Percentiles rank a stretch among this genome's conserved stretches.
These are phyloP conservation scores for Latheticus oryzae DNA, from an alignment of 2,888 invertebrate species.

Conservation along the genomic window DNA sequence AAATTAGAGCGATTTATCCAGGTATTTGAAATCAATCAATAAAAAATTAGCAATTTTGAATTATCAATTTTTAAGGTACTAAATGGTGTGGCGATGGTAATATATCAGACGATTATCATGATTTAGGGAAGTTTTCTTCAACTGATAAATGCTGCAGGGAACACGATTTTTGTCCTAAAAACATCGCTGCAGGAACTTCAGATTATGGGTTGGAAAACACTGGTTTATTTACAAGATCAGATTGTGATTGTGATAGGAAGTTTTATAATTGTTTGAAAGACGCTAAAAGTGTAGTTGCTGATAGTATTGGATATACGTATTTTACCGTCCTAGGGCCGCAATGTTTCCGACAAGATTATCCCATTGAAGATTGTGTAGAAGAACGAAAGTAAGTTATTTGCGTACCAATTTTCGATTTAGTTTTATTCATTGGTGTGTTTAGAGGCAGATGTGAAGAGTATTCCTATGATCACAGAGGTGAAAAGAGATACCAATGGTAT, in stretches of 20 bases:
- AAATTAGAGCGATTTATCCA: conserved; percentile 24
- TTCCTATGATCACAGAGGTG: conserved; percentile 66
- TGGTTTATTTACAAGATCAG: conserved; percentile 65
- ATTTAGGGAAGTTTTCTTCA: conserved; percentile 10
- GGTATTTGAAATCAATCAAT: no score
- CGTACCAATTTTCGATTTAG: neutral
- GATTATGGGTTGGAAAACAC: conserved; percentile 9
- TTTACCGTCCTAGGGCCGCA: conserved; percentile 79
- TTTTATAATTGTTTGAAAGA: conserved; percentile 76
- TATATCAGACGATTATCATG: conserved; percentile 64
- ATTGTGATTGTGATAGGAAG: conserved; percentile 76
- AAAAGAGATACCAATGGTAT: conserved; percentile 72
- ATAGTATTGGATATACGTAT: conserved; percentile 76
- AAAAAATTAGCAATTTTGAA: no score
- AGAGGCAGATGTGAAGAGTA: conserved; percentile 69
- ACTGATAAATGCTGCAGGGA: conserved; percentile 20
- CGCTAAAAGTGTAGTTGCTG: conserved; percentile 68
- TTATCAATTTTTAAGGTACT: conserved; percentile 70
- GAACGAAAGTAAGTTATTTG: neutral
- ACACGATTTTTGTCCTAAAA: conserved; percentile 14
- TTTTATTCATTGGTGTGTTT: conserved; percentile 18
- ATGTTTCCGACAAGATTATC: conserved; percentile 70
- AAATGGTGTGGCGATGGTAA: conserved; percentile 82
- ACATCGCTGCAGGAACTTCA: conserved; percentile 6
- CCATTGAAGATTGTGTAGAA: conserved; percentile 59